Percentiles rank a stretch among this genome's conserved stretches.
These are phyloP conservation scores for Seriola rivoliana DNA, from an alignment of 2,113 vertebrate species.

Conservation along the genomic window DNA sequence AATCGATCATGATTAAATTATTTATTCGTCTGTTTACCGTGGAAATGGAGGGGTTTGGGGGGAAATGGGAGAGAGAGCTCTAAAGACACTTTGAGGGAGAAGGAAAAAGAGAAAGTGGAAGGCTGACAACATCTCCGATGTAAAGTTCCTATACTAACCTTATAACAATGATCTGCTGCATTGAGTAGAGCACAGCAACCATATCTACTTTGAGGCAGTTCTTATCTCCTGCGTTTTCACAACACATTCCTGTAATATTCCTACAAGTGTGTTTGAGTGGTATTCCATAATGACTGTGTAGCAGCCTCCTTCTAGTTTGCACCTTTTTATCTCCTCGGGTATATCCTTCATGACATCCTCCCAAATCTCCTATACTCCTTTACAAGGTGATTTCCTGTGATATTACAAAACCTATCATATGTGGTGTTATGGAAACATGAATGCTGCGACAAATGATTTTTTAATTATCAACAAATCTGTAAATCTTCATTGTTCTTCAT, in stretches of 20 bases:
- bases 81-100: background rate
- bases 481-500: background rate
- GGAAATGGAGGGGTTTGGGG: slow-evolving; percentile 53
- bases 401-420: background rate
- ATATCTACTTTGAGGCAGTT: background rate
- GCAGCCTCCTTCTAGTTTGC: background rate
- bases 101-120: slow-evolving; percentile 1
- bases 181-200: background rate
- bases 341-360: background rate
- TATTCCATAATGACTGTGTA: slow-evolving; percentile 24
- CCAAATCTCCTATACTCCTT: background rate
- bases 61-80: background rate
- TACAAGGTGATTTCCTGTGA: background rate
- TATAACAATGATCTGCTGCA: slow-evolving; percentile 12
- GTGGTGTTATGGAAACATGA: background rate
- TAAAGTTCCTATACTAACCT: slow-evolving; percentile 15
- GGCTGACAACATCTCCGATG: slow-evolving; percentile 7
- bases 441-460: background rate
- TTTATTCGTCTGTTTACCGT: slow-evolving; percentile 76
- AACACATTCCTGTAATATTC: slow-evolving; percentile 9
- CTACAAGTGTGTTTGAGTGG: slow-evolving; percentile 2
- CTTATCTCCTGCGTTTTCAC: background rate
- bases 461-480: background rate
- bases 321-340: background rate
- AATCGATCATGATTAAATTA: slow-evolving; percentile 81